phyloP scores from a whole-genome alignment of 2,797 vertebrate genomes.

The Oryzias dopingdopingensis region DNA sequence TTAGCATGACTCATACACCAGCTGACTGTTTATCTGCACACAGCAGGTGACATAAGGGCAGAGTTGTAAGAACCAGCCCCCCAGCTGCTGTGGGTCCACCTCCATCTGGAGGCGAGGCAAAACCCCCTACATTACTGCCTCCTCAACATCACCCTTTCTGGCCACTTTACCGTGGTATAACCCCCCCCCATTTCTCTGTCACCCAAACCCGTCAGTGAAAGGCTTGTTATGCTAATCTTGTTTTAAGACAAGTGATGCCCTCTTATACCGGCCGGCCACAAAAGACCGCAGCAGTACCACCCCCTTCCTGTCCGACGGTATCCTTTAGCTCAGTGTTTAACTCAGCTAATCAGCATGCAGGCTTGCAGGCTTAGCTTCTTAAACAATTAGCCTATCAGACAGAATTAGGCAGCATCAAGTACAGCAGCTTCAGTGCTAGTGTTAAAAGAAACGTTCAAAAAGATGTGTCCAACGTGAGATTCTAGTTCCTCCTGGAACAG shows the following conservation, averaged over 20 bases:
- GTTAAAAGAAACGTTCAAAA: constrained; percentile 6
- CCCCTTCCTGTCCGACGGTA: constrained; percentile 29
- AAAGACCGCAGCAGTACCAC: constrained; percentile 47
- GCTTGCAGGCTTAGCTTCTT: constrained; percentile 29
- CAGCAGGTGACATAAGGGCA: constrained; percentile 55
- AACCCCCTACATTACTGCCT: constrained; percentile 77
- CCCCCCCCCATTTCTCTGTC: constrained; percentile 44
- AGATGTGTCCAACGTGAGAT: background rate
- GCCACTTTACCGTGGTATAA: constrained; percentile 39
- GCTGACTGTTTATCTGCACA: constrained; percentile 81
- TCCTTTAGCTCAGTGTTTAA: constrained; percentile 39
- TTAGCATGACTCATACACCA: constrained; percentile 78
- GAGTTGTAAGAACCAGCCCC: constrained; percentile 78
- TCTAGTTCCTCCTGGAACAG: background rate
- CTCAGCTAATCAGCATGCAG: constrained; percentile 35
- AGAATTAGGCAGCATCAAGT: constrained; percentile 36
- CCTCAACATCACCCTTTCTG: constrained; percentile 44
- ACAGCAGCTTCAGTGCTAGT: background rate
- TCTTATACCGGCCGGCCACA: constrained; percentile 60
- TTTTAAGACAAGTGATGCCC: constrained; percentile 56
- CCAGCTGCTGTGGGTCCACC: constrained; percentile 91
- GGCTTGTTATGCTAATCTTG: constrained; percentile 82
- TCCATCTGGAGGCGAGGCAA: constrained; percentile 94
- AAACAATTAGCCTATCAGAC: constrained; percentile 50
- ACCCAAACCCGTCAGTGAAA: constrained; percentile 57